A percentile compares a stretch with the other conserved stretches of the same genome.
Conservation (phyloP, 2,797 vertebrate genomes). For the Siniperca undulata region DNA sequence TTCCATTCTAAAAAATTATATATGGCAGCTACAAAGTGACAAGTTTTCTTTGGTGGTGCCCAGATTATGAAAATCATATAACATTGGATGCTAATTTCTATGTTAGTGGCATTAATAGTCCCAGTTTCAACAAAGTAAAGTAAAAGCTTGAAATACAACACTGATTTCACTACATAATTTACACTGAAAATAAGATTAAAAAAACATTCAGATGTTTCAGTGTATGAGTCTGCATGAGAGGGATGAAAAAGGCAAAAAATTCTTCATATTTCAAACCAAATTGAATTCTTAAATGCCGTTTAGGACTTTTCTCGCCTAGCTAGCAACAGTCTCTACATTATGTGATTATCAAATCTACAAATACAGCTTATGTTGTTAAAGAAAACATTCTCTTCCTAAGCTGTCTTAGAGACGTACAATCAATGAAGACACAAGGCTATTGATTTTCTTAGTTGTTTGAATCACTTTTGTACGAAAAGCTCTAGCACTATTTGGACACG, state of each 20-base stretch:
- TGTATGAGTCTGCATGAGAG: background rate
- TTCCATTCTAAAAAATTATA: background rate
- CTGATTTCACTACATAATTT: background rate
- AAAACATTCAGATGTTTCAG: background rate
- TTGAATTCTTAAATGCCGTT: background rate
- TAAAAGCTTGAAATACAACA: background rate
- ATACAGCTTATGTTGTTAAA: background rate
- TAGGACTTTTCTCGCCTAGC: background rate
- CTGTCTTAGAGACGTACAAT: conserved; percentile 8
- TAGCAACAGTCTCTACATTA: background rate
- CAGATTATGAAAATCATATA: background rate
- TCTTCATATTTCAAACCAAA: background rate
- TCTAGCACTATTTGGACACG: conserved; percentile 13
- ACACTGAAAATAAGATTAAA: background rate
- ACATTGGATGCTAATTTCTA: background rate
- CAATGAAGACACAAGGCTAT: conserved; percentile 39
- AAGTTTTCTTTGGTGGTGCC: no score
- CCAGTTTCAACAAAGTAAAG: background rate
- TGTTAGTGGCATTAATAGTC: background rate
- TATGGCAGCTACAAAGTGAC: background rate
- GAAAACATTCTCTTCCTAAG: background rate
- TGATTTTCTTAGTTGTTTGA: conserved; percentile 36
- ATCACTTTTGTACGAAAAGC: conserved; percentile 30
- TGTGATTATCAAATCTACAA: background rate
- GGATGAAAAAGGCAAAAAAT: background rate